A percentile compares a stretch with the other conserved stretches of the same genome.
Conservation (phyloP, 2,113 vertebrate species). For the Dipodomys ordii region DNA sequence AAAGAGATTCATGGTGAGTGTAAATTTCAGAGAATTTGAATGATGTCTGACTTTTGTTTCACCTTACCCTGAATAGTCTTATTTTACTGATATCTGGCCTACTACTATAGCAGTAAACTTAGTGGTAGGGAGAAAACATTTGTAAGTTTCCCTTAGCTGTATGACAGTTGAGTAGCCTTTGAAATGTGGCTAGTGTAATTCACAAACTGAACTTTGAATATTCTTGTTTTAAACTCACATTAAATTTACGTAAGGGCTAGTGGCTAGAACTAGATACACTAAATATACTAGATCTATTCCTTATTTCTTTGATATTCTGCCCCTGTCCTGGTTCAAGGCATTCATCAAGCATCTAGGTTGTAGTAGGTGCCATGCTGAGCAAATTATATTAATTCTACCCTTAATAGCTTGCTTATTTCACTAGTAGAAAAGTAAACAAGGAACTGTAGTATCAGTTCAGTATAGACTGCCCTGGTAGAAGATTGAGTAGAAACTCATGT, state of each 20-base stretch:
- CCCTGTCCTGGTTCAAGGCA: not conserved
- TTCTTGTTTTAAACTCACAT: conserved; percentile 34
- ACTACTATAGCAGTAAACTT: conserved; percentile 40
- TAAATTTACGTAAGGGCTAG: not conserved
- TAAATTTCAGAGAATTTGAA: conserved; percentile 33
- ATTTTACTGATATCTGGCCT: conserved; percentile 10
- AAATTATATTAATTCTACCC: not conserved
- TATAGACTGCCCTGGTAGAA: not conserved
- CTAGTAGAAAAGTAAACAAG: not conserved
- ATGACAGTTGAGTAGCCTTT: not conserved
- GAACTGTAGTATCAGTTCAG: conserved; percentile 12
- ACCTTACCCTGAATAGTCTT: not conserved
- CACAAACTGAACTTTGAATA: conserved; percentile 45
- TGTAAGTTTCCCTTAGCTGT: not conserved
- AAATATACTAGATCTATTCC: too few relatives aligned
- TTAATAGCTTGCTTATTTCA: not conserved
- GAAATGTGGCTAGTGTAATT: not conserved
- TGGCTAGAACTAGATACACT: not conserved
- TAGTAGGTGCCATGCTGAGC: not conserved
- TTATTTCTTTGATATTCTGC: not conserved
- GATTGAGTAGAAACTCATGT: not conserved
- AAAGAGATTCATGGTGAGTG: conserved; percentile 96
- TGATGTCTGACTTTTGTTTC: conserved; percentile 42
- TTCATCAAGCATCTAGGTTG: not conserved
- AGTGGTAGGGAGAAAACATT: not conserved